Evolutionary conservation across 2,888 invertebrate species (phyloP), one percentile per base, ranked within the genome.

Genomic region (Cecidostiba fungosa): DNA sequence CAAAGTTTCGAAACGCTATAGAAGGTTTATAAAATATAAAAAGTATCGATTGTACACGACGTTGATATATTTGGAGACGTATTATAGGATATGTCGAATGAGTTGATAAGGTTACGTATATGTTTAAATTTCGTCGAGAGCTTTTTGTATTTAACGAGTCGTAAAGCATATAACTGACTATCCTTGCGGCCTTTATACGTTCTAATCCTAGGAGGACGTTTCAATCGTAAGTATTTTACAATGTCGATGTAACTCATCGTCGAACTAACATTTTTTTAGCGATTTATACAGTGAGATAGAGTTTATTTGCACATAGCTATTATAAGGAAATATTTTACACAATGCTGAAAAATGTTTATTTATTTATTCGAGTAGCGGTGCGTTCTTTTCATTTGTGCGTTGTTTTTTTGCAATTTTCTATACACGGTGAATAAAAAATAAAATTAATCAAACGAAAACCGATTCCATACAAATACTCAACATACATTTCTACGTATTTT

Each of bases 351-450:
- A 74, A 50, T 23, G 16, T n/a, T 54, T 74, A 26, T 23, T 43
- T 12, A 23, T 39, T 74, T n/a, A 66, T 66, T 66, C 29, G 10
- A 0, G 26, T 36, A 23, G 19, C 14, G 36, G 8, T 12, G 23
- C 14, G 6, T 32, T 78, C 10, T 32, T 70, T 70, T 79, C 43
- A n/a, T 80, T 80, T 54, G 80, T 80, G 72, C 72, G 80, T 50
- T 50, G 70, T 66, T 80, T 77, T 59, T 14, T 10, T 39, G 43
- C 5, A 23, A 19, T 36, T 70, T 70, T 54, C 54, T 54, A 19
- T 1, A n/a, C n/a, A 19, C 19, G 19, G 12, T 12, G 36, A 12
- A 12, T 39, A 39, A 10, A 39, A 39, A 12, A 10, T 1, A 10
- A 10, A 39, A 39, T 39, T 0, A 39, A 39, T 36, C 36, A 6